phyloP scores from a whole-genome alignment of 2,113 vertebrate species.

The Mus pahari region DNA sequence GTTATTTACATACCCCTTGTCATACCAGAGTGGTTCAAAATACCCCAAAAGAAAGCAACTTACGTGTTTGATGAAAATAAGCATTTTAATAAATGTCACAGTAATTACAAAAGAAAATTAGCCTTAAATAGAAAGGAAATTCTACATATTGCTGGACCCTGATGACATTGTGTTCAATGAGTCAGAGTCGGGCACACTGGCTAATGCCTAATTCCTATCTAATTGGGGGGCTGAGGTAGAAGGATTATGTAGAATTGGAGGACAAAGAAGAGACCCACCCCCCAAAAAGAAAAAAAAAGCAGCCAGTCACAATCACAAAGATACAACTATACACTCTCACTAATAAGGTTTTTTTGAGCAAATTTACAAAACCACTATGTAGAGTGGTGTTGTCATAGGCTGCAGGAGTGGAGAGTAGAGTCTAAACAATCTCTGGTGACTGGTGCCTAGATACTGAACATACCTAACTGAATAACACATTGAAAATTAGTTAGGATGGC shows the following conservation, averaged over 20 bases:
- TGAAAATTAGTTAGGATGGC: conserved; percentile 12
- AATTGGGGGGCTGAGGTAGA: background rate
- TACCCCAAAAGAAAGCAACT: background rate
- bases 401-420: background rate
- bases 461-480: background rate
- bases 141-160: background rate
- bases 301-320: background rate
- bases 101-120: background rate
- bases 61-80: background rate
- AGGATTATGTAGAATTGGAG: background rate
- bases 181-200: background rate
- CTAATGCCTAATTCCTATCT: background rate
- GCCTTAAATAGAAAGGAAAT: background rate
- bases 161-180: background rate
- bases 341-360: background rate
- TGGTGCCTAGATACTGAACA: background rate
- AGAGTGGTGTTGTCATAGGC: background rate
- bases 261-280: background rate
- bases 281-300: background rate
- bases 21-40: conserved; percentile 33
- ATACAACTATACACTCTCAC: background rate
- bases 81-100: background rate
- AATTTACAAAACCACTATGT: conserved; percentile 3
- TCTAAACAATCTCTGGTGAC: conserved; percentile 15
- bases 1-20: background rate